A percentile compares a stretch with the other conserved stretches of the same genome.
phyloP scores from a whole-genome alignment of 2,888 invertebrate genomes.

The Anaspis maculata region DNA sequence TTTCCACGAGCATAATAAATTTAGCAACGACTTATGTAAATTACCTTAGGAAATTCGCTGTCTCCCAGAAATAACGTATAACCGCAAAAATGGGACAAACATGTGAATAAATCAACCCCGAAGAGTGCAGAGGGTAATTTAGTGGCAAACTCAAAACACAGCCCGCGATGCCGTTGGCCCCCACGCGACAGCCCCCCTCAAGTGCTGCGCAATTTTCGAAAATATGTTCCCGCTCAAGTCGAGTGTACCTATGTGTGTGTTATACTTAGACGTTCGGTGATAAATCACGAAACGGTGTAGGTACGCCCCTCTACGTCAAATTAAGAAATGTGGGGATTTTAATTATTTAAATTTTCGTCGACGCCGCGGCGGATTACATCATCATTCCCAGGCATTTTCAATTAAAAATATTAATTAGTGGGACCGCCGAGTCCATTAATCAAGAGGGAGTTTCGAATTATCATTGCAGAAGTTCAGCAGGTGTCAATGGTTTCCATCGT shows the following conservation, averaged over 20 bases:
- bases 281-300: too few species aligned
- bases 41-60: conserved; percentile 20
- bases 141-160: conserved; percentile 27
- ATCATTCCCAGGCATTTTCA: too few species aligned
- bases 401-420: too few species aligned
- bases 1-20: conserved; percentile 15
- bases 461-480: conserved; percentile 16
- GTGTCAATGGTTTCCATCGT: conserved; percentile 21
- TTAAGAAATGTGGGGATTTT: too few species aligned
- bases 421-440: too few species aligned
- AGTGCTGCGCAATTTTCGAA: conserved; percentile 6
- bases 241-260: too few species aligned
- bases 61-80: conserved; percentile 24
- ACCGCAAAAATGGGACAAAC: conserved; percentile 29
- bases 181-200: conserved; percentile 18
- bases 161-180: conserved; percentile 16
- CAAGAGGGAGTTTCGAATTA: conserved; percentile 20
- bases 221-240: too few species aligned
- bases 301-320: too few species aligned
- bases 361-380: too few species aligned
- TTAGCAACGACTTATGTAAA: conserved; percentile 20
- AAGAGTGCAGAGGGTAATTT: conserved; percentile 28
- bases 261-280: too few species aligned
- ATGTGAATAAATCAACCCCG: conserved; percentile 28
- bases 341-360: too few species aligned